Percentiles rank a stretch among this genome's conserved stretches.
Evolutionary conservation across 2,888 invertebrate genomes (phyloP).

Genomic region (Hermaeophaga mercurialis): DNA sequence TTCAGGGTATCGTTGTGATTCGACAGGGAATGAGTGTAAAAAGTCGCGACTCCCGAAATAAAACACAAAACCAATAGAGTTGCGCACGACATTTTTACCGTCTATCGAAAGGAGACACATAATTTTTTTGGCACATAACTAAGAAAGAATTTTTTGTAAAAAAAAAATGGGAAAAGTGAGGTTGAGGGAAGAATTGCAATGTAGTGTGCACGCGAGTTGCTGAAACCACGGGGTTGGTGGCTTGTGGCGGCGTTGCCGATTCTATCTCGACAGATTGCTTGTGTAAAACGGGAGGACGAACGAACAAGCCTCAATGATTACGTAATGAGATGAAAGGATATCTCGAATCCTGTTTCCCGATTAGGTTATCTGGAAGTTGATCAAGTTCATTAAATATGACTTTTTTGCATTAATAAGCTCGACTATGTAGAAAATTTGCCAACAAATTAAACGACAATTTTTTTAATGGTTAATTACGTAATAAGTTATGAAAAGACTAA

Average conservation of each 20-base stretch:
- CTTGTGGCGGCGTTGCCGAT: constrained; percentile 24
- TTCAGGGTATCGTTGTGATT: constrained; percentile 53
- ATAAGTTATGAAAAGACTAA: no score
- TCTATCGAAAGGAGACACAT: constrained; percentile 21
- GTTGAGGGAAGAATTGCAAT: constrained; percentile 21
- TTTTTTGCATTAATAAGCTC: no score
- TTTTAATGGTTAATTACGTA: no score
- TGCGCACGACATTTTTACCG: constrained; percentile 39
- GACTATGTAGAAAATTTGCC: no score
- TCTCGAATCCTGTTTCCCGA: no score
- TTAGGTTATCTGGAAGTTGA: no score
- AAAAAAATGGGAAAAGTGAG: constrained; percentile 25
- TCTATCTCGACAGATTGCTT: neutral
- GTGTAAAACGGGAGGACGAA: neutral
- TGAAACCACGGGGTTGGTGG: constrained; percentile 24
- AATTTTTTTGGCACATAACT: constrained; percentile 29
- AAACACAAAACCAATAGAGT: constrained; percentile 39
- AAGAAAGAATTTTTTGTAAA: neutral
- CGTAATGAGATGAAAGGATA: constrained; percentile 12
- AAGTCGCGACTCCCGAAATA: constrained; percentile 39
- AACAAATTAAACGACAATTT: no score
- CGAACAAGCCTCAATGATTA: constrained; percentile 12
- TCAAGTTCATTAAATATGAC: no score
- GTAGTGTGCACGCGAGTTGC: constrained; percentile 19
- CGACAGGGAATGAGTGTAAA: constrained; percentile 42